Conservation (phyloP, 2,113 vertebrate genomes). For the Anarrhichthys ocellatus region DNA sequence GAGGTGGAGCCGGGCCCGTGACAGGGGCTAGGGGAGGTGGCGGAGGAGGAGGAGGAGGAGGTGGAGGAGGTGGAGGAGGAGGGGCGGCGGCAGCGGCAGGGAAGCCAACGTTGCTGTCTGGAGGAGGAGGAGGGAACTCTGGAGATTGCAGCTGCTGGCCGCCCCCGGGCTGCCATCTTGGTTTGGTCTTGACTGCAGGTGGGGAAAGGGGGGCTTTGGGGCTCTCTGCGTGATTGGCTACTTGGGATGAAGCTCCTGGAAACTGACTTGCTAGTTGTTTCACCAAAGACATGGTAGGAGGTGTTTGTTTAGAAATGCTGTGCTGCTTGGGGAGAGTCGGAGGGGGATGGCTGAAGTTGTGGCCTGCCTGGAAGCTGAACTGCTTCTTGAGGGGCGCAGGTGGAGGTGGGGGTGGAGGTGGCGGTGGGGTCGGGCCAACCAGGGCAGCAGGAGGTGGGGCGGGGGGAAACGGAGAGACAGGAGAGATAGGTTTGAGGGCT, state of each 20-base stretch:
- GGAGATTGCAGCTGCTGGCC: constrained; percentile 85
- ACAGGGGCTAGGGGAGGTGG: constrained; percentile 51
- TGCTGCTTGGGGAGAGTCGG: constrained; percentile 92
- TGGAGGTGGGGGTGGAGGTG: constrained; percentile 77
- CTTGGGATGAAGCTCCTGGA: constrained; percentile 80
- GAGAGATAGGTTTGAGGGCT: constrained; percentile 78
- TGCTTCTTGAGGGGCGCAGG: constrained; percentile 86
- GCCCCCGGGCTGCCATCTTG: constrained; percentile 92
- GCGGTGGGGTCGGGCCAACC: constrained; percentile 56
- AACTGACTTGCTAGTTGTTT: constrained; percentile 93
- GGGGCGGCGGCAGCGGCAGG: constrained; percentile 68
- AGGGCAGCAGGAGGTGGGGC: constrained; percentile 61
- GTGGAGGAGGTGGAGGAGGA: constrained; percentile 81
- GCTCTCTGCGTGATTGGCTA: constrained; percentile 68
- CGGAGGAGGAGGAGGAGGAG: constrained; percentile 83
- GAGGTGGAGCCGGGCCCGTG: constrained; percentile 77
- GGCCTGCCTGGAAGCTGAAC: constrained; percentile 78
- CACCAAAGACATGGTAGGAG: constrained; percentile 85
- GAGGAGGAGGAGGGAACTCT: constrained; percentile 83
- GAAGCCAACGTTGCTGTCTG: constrained; percentile 71
- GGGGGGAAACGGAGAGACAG: constrained; percentile 75
- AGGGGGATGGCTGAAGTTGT: constrained; percentile 80
- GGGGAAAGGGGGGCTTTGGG: constrained; percentile 87
- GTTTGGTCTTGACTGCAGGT: constrained; percentile 94
- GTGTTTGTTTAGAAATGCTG: constrained; percentile 84